These are phyloP conservation scores for Ceyx margarethae DNA, from an alignment of 2,113 vertebrate genomes.

Conservation along the genomic window DNA sequence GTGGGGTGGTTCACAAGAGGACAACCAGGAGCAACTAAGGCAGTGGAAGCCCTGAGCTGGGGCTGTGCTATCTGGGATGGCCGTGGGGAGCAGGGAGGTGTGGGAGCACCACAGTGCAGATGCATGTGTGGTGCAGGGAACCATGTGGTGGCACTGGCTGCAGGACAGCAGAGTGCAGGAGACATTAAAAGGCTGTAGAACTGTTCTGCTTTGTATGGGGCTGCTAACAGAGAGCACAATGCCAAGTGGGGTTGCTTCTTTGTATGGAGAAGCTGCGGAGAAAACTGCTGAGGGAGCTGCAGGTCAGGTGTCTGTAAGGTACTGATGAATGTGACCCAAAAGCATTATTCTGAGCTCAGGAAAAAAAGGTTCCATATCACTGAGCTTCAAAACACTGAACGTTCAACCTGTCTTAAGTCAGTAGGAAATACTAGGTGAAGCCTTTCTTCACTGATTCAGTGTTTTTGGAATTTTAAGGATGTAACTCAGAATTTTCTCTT, in stretches of 20 bases:
- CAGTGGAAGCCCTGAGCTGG: fast-evolving
- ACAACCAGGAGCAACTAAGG: neutral
- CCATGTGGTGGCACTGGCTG: neutral
- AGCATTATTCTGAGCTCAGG: neutral
- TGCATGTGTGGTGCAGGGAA: fast-evolving
- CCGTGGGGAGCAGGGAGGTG: neutral
- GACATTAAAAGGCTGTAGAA: neutral
- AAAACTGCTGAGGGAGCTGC: neutral
- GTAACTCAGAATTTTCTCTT: neutral
- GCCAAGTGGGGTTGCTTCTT: neutral
- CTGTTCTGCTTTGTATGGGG: fast-evolving
- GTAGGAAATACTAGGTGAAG: neutral
- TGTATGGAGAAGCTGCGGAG: neutral
- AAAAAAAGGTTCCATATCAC: neutral
- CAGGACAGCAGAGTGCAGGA: neutral
- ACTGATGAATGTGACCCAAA: neutral
- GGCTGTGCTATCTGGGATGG: neutral
- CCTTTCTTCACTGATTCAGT: neutral
- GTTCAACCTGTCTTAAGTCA: neutral
- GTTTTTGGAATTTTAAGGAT: neutral
- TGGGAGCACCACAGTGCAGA: neutral
- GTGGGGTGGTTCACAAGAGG: neutral
- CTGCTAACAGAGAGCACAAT: neutral
- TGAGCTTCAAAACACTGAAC: neutral
- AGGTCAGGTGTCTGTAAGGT: neutral